Conservation (phyloP, 1,140 invertebrate genomes). For the Chironomus striatipennis region DNA sequence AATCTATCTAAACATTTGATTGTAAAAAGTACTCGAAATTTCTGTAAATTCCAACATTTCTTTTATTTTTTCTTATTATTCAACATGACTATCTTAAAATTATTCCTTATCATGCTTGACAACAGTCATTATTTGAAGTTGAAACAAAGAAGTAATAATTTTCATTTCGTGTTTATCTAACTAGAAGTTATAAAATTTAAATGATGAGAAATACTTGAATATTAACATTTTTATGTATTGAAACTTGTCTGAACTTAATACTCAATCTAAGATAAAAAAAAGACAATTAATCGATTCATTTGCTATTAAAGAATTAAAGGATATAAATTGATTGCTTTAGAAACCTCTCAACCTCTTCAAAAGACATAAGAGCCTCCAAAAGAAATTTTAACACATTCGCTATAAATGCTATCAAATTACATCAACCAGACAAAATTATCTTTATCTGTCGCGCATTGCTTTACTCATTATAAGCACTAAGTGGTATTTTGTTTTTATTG, state of each 20-base stretch:
- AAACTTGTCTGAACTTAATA: too few species aligned
- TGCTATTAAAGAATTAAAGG: conserved; percentile 29
- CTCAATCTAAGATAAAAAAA: too few species aligned
- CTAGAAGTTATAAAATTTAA: too few species aligned
- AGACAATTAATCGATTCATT: conserved; percentile 21
- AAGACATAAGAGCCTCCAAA: background rate
- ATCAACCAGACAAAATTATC: conserved; percentile 14
- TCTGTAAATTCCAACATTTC: background rate
- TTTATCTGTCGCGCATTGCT: background rate
- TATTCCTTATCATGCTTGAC: background rate
- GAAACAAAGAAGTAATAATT: too few species aligned
- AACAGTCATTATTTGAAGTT: background rate
- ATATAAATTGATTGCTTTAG: conserved; percentile 24
- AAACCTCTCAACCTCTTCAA: background rate
- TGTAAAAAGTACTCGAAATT: too few species aligned
- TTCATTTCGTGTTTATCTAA: too few species aligned
- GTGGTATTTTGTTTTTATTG: background rate
- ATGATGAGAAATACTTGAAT: too few species aligned
- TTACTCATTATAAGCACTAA: background rate
- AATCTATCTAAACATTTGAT: too few species aligned
- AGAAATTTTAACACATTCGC: background rate
- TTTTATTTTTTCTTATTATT: background rate
- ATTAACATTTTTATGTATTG: too few species aligned
- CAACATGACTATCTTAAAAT: background rate
- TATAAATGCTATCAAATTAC: background rate